These are phyloP conservation scores for Rambutsinella grinnellia DNA, from an alignment of 2,888 invertebrate genomes.

Conservation along the genomic window DNA sequence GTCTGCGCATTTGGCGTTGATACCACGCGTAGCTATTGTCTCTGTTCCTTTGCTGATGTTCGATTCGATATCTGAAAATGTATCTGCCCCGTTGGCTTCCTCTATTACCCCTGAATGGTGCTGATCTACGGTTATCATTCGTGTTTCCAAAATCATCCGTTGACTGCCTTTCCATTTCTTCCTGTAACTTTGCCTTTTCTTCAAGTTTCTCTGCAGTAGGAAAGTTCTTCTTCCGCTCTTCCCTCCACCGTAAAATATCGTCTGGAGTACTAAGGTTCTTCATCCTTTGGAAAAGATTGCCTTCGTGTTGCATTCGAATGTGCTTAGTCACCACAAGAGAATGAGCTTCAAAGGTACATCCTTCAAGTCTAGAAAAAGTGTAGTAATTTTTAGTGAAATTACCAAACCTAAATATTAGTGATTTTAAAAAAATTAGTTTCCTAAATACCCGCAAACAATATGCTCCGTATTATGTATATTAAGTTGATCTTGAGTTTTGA, in stretches of 20 bases:
- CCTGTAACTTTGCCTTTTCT: constrained; percentile 74
- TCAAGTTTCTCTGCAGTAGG: constrained; percentile 81
- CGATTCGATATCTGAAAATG: constrained; percentile 17
- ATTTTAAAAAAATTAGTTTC: constrained; percentile 1
- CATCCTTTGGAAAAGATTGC: constrained; percentile 86
- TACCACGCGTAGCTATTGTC: not conserved
- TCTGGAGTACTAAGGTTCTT: constrained; percentile 82
- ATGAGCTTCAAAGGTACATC: constrained; percentile 84
- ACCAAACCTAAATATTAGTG: not conserved
- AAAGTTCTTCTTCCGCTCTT: constrained; percentile 83
- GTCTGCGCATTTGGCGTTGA: not conserved
- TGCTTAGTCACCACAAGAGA: constrained; percentile 85
- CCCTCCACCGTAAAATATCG: constrained; percentile 87
- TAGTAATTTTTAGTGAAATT: too few species aligned
- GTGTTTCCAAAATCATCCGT: constrained; percentile 60
- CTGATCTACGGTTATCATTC: not conserved
- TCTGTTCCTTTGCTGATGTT: not conserved
- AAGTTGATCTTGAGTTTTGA: constrained; percentile 74
- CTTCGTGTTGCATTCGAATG: constrained; percentile 84
- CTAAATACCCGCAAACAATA: constrained; percentile 77
- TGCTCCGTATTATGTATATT: constrained; percentile 81
- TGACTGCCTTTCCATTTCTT: constrained; percentile 84
- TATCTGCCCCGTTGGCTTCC: not conserved
- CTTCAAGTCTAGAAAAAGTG: constrained; percentile 76
- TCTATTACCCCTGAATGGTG: not conserved